phyloP scores from a whole-genome alignment of 2,888 invertebrate species.

The Eristalis arbustorum region DNA sequence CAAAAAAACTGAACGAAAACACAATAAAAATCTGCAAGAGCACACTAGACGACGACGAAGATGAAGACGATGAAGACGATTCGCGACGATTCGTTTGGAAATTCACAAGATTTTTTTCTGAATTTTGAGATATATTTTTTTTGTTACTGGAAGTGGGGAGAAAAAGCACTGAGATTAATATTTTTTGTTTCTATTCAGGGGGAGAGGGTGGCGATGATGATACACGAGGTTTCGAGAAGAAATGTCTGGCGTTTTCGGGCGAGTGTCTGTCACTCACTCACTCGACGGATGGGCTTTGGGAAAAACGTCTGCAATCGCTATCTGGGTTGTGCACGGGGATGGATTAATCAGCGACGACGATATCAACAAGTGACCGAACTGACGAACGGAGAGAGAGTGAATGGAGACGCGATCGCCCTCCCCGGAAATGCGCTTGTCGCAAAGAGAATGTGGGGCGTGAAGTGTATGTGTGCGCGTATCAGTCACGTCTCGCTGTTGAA shows the following conservation, averaged over 20 bases:
- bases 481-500: not conserved
- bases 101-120: not conserved
- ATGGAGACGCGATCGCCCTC: slow-evolving; percentile 8
- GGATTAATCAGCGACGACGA: slow-evolving; percentile 48
- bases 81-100: not conserved
- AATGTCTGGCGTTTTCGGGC: not conserved
- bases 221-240: not conserved
- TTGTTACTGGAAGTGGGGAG: not conserved
- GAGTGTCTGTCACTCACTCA: not conserved
- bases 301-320: not conserved
- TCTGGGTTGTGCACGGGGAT: slow-evolving; percentile 17
- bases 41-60: not conserved
- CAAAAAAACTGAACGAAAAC: too few relatives aligned
- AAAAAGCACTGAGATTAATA: not conserved
- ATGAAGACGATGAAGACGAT: too few relatives aligned
- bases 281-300: not conserved
- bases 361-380: slow-evolving; percentile 50
- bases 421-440: slow-evolving; percentile 36
- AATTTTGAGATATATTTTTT: not conserved
- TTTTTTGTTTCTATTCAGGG: slow-evolving; percentile 2
- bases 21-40: not conserved
- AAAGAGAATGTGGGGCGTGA: too few relatives aligned
- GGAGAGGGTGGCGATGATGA: not conserved
- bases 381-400: not conserved
- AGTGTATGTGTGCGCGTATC: not conserved